Evolutionary conservation across 2,888 invertebrate species (phyloP), one percentile per base, ranked within the genome.

Genomic region (Latheticus oryzae): DNA sequence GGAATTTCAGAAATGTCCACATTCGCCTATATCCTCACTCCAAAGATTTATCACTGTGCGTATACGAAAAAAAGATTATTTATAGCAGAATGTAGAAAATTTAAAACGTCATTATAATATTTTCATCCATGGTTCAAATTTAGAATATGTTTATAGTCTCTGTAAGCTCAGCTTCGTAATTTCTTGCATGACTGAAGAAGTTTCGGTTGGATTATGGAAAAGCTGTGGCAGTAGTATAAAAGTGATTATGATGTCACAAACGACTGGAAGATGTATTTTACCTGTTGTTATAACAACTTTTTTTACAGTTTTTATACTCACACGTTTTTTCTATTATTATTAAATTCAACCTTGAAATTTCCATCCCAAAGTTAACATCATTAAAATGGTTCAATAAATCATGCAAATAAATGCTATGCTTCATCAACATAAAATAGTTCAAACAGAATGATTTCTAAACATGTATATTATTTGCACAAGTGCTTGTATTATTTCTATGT

Each of bases 1-100:
- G 40, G 40, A 40, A 40, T 40, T 24, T 24, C 24, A 12, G 40
- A 40, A 40, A 40, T 24, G 40, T 24, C 26, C 11, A 32, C n/a
- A 40, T 15, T 21, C 24, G 12, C 40, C 13, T 38, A 38, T 38
- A 23, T 38, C 19, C 38, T 23, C 13, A 12, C 19, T 12, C 17
- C 38, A 9, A 8, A 23, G 21, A 40, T 40, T 40, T 40, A 40
- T 40, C 13, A 12, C 40, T 12, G 13, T 9, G 26, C 12, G 21
- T 26, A 24, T n/a, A n/a, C n/a, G n/a, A n/a, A n/a, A n/a, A n/a
- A n/a, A n/a, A n/a, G n/a, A n/a, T n/a, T n/a, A n/a, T n/a, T n/a
- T n/a, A n/a, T n/a, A n/a, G n/a, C n/a, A n/a, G n/a, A n/a, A n/a
- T n/a, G n/a, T n/a, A n/a, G n/a, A n/a, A n/a, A n/a, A n/a, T n/a